These are phyloP conservation scores for Corynorhinus townsendii DNA, from an alignment of 2,113 vertebrate species.

Conservation along the genomic window DNA sequence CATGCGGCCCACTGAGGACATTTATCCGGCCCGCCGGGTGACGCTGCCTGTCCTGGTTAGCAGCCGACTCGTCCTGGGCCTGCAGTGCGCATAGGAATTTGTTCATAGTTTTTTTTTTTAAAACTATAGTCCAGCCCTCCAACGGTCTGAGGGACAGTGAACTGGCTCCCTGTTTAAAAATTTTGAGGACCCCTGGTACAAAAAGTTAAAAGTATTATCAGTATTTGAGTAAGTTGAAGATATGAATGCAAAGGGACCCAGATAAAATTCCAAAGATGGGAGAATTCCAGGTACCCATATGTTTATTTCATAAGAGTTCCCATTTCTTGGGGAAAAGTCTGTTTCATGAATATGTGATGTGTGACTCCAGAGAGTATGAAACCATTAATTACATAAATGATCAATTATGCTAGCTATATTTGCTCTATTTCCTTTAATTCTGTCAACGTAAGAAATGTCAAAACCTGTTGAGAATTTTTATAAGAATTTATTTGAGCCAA, in stretches of 20 bases:
- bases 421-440: neutral
- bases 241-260: neutral
- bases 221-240: neutral
- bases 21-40: too few species aligned
- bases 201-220: neutral
- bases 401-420: neutral
- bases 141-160: too few species aligned
- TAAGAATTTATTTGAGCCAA: neutral
- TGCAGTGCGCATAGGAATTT: too few species aligned
- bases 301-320: neutral
- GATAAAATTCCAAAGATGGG: neutral
- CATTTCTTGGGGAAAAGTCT: neutral
- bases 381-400: neutral
- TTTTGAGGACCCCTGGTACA: too few species aligned
- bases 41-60: too few species aligned
- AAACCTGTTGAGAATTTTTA: neutral
- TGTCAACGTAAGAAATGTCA: neutral
- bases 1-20: too few species aligned
- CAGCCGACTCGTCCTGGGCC: too few species aligned
- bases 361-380: neutral
- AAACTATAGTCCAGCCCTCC: too few species aligned
- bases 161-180: too few species aligned
- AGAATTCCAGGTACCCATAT: neutral
- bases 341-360: neutral
- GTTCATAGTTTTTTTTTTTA: too few species aligned